Evolutionary conservation across 2,888 invertebrate species (phyloP), one percentile per base, ranked within the genome.

Genomic region (Polyommatus icarus): DNA sequence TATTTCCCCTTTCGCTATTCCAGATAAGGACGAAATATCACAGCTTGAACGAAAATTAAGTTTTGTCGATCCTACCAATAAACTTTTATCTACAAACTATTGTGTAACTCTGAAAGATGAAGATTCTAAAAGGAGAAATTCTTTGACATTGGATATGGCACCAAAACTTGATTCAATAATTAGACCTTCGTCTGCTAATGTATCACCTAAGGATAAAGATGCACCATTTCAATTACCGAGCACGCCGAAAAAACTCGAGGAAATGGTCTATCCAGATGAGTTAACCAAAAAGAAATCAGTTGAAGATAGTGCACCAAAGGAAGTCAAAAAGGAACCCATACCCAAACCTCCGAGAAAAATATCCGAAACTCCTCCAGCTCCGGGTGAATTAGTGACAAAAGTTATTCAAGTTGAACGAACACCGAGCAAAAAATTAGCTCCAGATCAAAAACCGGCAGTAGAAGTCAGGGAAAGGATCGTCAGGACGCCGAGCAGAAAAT

Each of bases 1-100:
- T 88, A 92, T 94, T 84, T 94, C 94, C 73, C 94, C 94, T 8
- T 94, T 94, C 84, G 94, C 94, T 20, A 67, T 94, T 80, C 92
- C 89, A 76, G 92, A 83, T 15, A 92, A 90, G 84, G 93, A 93
- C 77, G 93, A 92, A 82, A 76, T 85, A 20, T 82, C 78, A 78
- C 83, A 82, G 78, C 84, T 94, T 61, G 87, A 91, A 84, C 88
- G 94, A 29, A 94, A 92, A 85, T 92, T 93, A 78, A 94, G 94
- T 82, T 94, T 94, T 80, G 90, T 92, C 57, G 93, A 94, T 85
- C 94, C 94, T 8, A 87, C 87, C 54, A 94, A 93, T 83, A 94
- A 94, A 85, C 84, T 94, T 59, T 84, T 94, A 0, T 90, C 91
- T 61, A 92, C 94, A 29, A 92, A 89, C 82, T 94, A 94, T 76